Base-by-base conservation (phyloP, 2,797 vertebrate species). In the Pelochelys cantorii region DNA sequence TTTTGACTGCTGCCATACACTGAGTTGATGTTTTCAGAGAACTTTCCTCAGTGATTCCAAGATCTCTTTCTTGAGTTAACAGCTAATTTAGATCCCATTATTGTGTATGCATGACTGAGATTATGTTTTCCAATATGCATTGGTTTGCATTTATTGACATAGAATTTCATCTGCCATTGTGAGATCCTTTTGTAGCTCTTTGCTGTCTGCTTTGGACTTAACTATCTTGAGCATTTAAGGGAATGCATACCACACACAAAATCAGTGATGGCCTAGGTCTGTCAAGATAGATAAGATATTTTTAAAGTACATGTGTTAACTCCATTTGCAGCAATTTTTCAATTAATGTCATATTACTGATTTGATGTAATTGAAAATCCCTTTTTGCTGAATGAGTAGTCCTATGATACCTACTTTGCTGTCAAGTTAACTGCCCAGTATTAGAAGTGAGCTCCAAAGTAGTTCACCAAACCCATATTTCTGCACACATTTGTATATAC, bases 401-500 rank as follows among this genome's bases (percentile, higher is more conserved):
- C 42, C 42, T 48, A 8, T 48, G 42, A 48, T 9, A 48, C 42
- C 7, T 48, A 48, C 8, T 48, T 90, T 87, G 56, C 90, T 95
- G 96, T 95, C 92, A 94, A 80, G 74, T 37, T 95, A 93, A 95
- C 34, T 81, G 65, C 85, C 89, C 83, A 89, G 90, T 96, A 93
- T 95, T 95, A 91, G 68, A 92, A 89, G 85, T 62, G 81, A 94
- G 37, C 94, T 96, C 65, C 34, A 79, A 75, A 95, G 48, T 37
- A 93, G 82, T 94, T 97, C 83, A 92, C 79, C 85, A 85, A 97
- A 78, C 79, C 29, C 9, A 1, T 96, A 96, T 95, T 95, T 96
- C 83, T 95, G 96, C 96, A 97, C 96, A 96, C 95, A 94, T 93
- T 84, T 97, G 95, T 97, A 97, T 91, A 92, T 96, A 97, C 74